Conservation (phyloP, 2,797 vertebrate genomes). For the Apodemus agrarius region DNA sequence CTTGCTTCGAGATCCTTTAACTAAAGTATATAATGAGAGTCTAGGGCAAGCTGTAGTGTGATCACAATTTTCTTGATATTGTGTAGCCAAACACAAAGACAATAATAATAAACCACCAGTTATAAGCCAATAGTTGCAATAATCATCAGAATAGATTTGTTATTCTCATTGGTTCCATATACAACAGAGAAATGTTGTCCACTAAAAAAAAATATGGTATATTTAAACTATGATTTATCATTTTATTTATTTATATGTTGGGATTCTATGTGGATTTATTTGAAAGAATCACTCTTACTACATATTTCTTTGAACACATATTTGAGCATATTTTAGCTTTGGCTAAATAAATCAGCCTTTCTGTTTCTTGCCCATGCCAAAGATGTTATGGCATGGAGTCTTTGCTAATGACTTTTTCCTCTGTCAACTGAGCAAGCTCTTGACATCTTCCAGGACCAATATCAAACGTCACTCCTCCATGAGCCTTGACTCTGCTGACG, state of each 20-base stretch:
- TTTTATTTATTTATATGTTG: neutral
- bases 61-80: constrained; percentile 5
- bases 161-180: neutral
- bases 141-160: neutral
- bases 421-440: neutral
- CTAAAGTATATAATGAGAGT: neutral
- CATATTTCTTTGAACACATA: neutral
- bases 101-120: neutral
- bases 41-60: neutral
- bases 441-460: neutral
- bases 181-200: neutral
- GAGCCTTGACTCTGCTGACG: neutral
- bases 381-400: neutral
- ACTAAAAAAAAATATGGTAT: neutral
- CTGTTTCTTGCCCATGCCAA: neutral
- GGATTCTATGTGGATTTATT: neutral
- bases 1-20: neutral
- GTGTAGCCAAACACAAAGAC: neutral
- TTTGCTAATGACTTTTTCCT: neutral
- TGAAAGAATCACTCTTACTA: neutral
- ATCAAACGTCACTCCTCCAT: neutral
- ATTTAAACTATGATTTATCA: neutral
- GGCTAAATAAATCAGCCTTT: neutral
- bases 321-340: neutral
- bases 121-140: neutral